These are phyloP conservation scores for Toxotes lorentzi DNA, from an alignment of 2,797 vertebrate genomes.

Conservation along the genomic window DNA sequence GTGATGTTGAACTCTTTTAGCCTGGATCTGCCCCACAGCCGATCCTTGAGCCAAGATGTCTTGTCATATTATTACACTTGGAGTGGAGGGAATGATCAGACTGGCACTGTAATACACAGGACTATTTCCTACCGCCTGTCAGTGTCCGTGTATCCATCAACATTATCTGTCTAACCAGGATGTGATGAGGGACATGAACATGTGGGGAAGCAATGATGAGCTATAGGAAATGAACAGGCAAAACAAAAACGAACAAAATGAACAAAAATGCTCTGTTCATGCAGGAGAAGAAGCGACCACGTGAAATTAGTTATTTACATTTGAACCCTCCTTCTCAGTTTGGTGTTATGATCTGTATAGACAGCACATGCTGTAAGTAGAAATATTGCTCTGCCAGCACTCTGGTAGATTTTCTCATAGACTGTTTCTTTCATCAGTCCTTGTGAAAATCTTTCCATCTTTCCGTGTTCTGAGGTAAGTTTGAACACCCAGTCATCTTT, in stretches of 20 bases:
- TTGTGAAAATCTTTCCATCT: neutral
- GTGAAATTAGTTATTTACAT: neutral
- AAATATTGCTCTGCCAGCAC: neutral
- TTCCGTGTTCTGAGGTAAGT: neutral
- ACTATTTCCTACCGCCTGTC: constrained; percentile 25
- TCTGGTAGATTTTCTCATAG: neutral
- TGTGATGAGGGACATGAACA: neutral
- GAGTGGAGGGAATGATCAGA: constrained; percentile 35
- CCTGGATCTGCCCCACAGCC: constrained; percentile 37
- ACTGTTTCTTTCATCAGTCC: neutral
- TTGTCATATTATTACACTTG: constrained; percentile 46
- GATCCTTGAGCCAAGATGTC: constrained; percentile 18
- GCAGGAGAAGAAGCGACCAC: constrained; percentile 7
- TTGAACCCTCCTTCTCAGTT: neutral
- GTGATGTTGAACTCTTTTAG: constrained; percentile 51
- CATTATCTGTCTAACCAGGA: constrained; percentile 15
- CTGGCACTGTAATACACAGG: neutral
- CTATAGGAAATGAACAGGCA: neutral
- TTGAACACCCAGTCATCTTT: neutral
- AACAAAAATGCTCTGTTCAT: neutral
- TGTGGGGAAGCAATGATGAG: neutral
- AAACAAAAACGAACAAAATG: neutral
- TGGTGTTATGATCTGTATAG: neutral
- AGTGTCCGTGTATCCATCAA: constrained; percentile 7
- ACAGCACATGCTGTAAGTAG: too few species aligned